Evolutionary conservation across 2,797 vertebrate species (phyloP).

Genomic region (Liparis tanakae): DNA sequence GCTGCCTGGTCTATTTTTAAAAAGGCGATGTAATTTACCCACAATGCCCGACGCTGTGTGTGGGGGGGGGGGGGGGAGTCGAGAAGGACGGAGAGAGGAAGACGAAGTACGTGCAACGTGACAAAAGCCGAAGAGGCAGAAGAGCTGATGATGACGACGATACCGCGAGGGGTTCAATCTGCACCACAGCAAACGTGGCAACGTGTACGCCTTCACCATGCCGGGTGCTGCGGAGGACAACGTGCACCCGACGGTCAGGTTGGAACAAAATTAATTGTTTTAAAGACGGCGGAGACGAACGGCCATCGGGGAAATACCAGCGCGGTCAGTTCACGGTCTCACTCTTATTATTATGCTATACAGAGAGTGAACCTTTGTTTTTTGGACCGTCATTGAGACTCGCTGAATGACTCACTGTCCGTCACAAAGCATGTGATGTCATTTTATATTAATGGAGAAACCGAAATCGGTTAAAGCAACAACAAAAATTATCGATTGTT

Average conservation of each 20-base stretch:
- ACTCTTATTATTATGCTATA: too few relatives aligned
- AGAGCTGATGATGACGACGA: conserved; percentile 10
- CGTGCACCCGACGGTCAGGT: background rate
- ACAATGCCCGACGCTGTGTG: conserved; percentile 74
- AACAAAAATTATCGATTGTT: too few relatives aligned
- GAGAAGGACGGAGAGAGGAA: conserved; percentile 41
- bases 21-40: conserved; percentile 80
- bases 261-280: too few relatives aligned
- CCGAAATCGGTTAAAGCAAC: too few relatives aligned
- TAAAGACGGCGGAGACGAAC: background rate
- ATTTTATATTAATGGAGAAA: too few relatives aligned
- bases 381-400: background rate
- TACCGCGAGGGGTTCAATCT: conserved; percentile 12
- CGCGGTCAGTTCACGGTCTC: too few relatives aligned
- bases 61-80: conserved; percentile 30
- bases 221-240: background rate
- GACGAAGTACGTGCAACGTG: conserved; percentile 38
- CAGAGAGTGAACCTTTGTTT: background rate
- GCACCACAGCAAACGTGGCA: background rate
- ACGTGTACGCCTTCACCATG: background rate
- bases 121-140: conserved; percentile 39
- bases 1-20: conserved; percentile 80
- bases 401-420: too few relatives aligned
- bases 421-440: background rate
- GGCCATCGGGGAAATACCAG: background rate